A percentile compares a stretch with the other conserved stretches of the same genome.
phyloP scores from a whole-genome alignment of 2,113 vertebrate species.

The Phalacrocorax pelagicus region DNA sequence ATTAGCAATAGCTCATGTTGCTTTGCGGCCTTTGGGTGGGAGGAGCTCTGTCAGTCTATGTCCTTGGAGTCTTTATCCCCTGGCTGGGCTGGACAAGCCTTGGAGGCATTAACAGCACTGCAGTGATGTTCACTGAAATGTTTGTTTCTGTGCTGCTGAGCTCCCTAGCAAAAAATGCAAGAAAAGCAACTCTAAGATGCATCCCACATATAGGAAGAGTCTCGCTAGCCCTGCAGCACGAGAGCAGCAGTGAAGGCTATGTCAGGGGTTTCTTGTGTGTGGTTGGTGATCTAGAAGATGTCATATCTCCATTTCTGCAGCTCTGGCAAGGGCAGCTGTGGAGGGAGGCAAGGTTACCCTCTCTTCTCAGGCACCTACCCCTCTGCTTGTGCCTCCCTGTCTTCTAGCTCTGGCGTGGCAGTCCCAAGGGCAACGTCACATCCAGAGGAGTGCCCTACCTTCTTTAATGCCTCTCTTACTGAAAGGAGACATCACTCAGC shows the following conservation, averaged over 20 bases:
- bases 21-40: background rate
- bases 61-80: background rate
- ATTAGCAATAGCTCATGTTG: background rate
- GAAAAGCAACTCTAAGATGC: background rate
- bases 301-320: background rate
- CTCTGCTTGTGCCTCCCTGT: background rate
- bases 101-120: constrained; percentile 2
- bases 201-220: background rate
- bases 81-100: constrained; percentile 4
- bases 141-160: background rate
- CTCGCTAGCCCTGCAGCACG: background rate
- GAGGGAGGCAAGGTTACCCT: background rate
- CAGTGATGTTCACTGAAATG: background rate
- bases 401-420: background rate
- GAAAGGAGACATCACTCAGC: background rate
- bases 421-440: background rate
- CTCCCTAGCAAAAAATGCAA: background rate
- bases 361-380: background rate
- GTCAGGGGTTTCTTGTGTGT: background rate
- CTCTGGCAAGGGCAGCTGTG: background rate
- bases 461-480: background rate
- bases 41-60: background rate
- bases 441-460: background rate
- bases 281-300: background rate
- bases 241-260: background rate